Conservation (phyloP, 2,888 invertebrate species). For the Hermaeophaga mercurialis region DNA sequence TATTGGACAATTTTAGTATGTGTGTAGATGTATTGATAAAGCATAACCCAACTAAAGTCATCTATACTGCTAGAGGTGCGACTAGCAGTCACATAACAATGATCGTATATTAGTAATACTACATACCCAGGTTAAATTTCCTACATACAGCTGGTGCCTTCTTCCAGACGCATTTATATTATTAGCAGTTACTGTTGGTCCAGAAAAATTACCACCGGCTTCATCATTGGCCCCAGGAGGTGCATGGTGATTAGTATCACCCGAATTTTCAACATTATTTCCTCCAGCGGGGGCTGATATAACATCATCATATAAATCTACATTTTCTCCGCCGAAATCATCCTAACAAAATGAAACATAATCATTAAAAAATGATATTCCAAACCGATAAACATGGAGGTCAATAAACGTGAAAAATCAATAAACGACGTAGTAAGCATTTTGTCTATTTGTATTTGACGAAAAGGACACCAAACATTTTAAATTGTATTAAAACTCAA, state of each 20-base stretch:
- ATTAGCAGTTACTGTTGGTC: conserved; percentile 62
- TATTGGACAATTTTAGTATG: too few species aligned
- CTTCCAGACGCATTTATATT: conserved; percentile 74
- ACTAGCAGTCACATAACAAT: too few species aligned
- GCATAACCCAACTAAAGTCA: too few species aligned
- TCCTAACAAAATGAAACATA: conserved; percentile 60
- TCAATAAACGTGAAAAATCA: conserved; percentile 8
- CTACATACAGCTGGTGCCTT: conserved; percentile 92
- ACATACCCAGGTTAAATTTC: conserved; percentile 97
- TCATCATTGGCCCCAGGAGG: conserved; percentile 65
- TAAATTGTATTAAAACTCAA: conserved; percentile 10
- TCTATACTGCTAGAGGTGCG: too few species aligned
- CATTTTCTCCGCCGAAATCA: conserved; percentile 84
- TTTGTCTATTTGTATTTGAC: not conserved
- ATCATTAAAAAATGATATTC: not conserved
- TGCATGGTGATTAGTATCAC: conserved; percentile 64
- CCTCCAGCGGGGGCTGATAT: conserved; percentile 78
- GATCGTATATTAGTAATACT: too few species aligned
- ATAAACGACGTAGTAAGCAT: not conserved
- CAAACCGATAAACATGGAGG: conserved; percentile 17
- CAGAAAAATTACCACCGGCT: conserved; percentile 73
- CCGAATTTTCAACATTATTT: conserved; percentile 62
- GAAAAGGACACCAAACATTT: not conserved
- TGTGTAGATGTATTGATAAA: too few species aligned
- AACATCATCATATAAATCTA: conserved; percentile 95